These are phyloP conservation scores for Arctia plantaginis DNA, from an alignment of 2,888 invertebrate species.

Conservation along the genomic window DNA sequence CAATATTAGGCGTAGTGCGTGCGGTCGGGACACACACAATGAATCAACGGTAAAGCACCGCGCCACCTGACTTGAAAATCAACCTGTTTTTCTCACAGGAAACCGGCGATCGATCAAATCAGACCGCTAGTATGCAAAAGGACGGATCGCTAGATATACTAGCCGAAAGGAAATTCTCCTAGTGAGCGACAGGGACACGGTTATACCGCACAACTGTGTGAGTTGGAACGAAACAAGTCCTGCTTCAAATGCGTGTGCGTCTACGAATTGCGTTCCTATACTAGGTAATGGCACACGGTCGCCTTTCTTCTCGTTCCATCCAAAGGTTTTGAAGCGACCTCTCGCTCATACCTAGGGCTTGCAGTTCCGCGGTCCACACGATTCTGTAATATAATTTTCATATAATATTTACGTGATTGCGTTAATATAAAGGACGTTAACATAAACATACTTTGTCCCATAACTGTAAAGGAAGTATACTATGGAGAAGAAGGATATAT, in stretches of 20 bases:
- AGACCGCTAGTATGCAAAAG: conserved; percentile 79
- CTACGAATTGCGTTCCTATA: conserved; percentile 84
- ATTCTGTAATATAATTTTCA: neutral
- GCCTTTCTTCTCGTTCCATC: conserved; percentile 77
- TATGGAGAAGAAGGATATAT: too few relatives aligned
- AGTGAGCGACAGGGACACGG: conserved; percentile 65
- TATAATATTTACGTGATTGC: too few relatives aligned
- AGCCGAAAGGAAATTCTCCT: conserved; percentile 63
- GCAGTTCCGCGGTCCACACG: conserved; percentile 19
- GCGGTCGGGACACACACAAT: conserved; percentile 65
- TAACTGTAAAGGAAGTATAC: too few relatives aligned
- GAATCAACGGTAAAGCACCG: conserved; percentile 73
- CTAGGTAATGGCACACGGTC: conserved; percentile 79
- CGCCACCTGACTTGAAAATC: conserved; percentile 78
- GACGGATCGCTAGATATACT: conserved; percentile 71
- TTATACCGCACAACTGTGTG: conserved; percentile 62
- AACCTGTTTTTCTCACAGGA: conserved; percentile 82
- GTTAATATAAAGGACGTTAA: neutral
- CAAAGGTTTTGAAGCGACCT: conserved; percentile 68
- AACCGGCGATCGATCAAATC: conserved; percentile 81
- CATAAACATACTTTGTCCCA: neutral
- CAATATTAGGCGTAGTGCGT: conserved; percentile 56
- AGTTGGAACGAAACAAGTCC: conserved; percentile 75
- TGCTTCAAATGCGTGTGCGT: conserved; percentile 76
- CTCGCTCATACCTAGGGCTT: conserved; percentile 65